phyloP scores from a whole-genome alignment of 2,113 vertebrate genomes.

The Muntiacus muntjak region DNA sequence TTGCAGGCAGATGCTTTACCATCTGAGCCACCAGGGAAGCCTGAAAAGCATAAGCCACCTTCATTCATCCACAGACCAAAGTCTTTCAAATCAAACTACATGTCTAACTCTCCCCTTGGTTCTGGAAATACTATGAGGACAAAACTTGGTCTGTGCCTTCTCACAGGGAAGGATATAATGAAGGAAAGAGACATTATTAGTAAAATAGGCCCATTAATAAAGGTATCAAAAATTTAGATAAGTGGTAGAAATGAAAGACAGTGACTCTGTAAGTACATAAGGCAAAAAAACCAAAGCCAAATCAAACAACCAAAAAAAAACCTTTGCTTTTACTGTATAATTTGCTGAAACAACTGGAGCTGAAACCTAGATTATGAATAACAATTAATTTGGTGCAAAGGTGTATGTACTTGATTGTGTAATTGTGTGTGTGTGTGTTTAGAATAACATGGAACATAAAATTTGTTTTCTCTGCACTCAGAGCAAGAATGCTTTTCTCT shows the following conservation, averaged over 20 bases:
- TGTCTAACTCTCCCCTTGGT: background rate
- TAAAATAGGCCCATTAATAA: background rate
- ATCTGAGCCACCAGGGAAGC: background rate
- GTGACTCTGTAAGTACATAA: background rate
- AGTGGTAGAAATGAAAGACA: background rate
- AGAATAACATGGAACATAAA: background rate
- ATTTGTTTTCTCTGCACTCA: background rate
- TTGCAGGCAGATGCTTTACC: background rate
- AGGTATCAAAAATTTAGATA: background rate
- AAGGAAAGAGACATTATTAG: background rate
- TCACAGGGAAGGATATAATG: background rate
- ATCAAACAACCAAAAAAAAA: background rate
- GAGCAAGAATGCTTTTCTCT: background rate
- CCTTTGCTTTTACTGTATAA: background rate
- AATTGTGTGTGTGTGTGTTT: background rate
- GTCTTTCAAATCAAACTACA: background rate
- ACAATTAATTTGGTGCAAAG: background rate
- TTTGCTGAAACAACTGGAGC: background rate
- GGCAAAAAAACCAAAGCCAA: background rate
- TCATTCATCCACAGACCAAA: background rate
- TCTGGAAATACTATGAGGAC: background rate
- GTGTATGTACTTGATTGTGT: background rate
- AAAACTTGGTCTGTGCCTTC: background rate
- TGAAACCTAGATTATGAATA: background rate
- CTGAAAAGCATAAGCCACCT: background rate